Evolutionary conservation across 2,113 vertebrate genomes (phyloP).

Genomic region (Syngnathoides biaculeatus): DNA sequence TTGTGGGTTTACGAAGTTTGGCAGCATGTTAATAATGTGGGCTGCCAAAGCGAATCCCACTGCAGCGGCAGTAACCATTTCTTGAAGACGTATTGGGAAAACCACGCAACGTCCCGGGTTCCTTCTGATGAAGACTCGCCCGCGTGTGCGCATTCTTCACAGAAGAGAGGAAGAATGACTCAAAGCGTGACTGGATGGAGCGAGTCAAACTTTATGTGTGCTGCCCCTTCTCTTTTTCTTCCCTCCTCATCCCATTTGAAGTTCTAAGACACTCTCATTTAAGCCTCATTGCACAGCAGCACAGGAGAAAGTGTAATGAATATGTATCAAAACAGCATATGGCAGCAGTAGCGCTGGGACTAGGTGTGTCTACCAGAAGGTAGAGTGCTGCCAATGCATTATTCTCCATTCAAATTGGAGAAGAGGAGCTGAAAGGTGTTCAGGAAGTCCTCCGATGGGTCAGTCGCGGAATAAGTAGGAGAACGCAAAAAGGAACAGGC

Average conservation of each 20-base stretch:
- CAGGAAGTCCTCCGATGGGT: constrained; percentile 44
- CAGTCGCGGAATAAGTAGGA: constrained; percentile 41
- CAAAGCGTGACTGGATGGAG: constrained; percentile 13
- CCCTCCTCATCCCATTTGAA: constrained; percentile 63
- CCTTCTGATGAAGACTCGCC: background rate
- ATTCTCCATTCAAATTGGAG: constrained; percentile 73
- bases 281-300: constrained; percentile 63
- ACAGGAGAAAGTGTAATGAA: constrained; percentile 70
- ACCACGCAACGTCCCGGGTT: background rate
- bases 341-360: constrained; percentile 72
- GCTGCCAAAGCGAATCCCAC: constrained; percentile 6
- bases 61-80: constrained; percentile 30
- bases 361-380: constrained; percentile 81
- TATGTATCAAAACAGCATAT: constrained; percentile 79
- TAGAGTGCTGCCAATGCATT: constrained; percentile 73
- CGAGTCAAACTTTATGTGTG: constrained; percentile 51
- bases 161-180: constrained; percentile 14
- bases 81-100: constrained; percentile 19
- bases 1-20: background rate
- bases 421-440: constrained; percentile 53
- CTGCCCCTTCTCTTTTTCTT: constrained; percentile 32
- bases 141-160: background rate
- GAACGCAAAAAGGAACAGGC: constrained; percentile 13
- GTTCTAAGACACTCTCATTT: constrained; percentile 68
- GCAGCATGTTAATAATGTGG: background rate